phyloP scores from a whole-genome alignment of 2,113 vertebrate species.

The Agelaius phoeniceus region DNA sequence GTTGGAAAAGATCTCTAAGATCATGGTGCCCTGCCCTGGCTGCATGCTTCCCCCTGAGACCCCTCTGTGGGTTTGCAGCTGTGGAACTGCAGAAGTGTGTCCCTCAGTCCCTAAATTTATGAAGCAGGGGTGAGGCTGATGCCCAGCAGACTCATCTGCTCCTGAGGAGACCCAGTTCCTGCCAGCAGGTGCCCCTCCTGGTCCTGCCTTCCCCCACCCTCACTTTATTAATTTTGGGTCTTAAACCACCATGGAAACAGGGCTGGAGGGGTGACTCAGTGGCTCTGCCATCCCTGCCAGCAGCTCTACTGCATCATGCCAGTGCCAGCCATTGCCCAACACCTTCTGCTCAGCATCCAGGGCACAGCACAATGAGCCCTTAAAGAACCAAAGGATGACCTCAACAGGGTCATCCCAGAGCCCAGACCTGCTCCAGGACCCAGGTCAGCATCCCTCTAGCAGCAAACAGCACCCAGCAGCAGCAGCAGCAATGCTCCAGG shows the following conservation, averaged over 20 bases:
- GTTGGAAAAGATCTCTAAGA: background rate
- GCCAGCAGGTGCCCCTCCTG: background rate
- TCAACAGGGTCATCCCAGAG: background rate
- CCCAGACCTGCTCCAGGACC: background rate
- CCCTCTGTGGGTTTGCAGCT: background rate
- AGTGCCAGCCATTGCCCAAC: background rate
- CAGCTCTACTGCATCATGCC: background rate
- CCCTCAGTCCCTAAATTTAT: background rate
- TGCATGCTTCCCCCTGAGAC: background rate
- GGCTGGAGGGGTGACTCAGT: background rate
- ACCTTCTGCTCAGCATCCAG: background rate
- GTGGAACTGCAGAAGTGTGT: background rate
- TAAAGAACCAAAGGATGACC: background rate
- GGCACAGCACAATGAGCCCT: background rate
- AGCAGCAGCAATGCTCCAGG: background rate
- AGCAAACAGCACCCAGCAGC: background rate
- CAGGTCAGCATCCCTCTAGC: background rate
- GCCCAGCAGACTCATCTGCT: background rate
- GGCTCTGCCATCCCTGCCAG: background rate
- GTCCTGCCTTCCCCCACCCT: background rate
- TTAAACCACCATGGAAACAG: background rate
- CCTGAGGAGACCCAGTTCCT: accelerated
- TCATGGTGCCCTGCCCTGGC: background rate
- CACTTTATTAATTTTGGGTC: background rate
- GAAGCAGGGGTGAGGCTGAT: background rate